Conservation (phyloP, 2,888 invertebrate species). For the Epiblema foenella region DNA sequence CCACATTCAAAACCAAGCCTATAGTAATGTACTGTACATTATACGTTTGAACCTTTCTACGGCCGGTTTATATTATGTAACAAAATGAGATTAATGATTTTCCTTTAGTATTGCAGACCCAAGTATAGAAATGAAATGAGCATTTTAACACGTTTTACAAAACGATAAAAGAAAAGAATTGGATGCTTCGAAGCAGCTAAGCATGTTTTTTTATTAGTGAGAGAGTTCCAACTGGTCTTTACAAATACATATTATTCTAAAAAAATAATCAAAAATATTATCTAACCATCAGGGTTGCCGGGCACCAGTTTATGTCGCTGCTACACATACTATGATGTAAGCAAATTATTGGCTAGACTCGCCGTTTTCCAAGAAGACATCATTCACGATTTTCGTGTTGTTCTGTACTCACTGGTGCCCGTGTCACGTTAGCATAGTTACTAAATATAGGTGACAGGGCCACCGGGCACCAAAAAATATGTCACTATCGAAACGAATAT, state of each 20-base stretch:
- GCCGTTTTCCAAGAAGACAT: not conserved
- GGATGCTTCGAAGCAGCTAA: slow-evolving; percentile 9
- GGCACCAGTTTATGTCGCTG: not conserved
- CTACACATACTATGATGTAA: not conserved
- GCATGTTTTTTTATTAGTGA: slow-evolving; percentile 10
- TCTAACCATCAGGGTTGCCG: not conserved
- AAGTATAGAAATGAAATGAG: slow-evolving; percentile 3
- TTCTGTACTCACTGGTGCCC: not conserved
- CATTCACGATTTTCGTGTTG: not conserved
- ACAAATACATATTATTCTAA: slow-evolving; percentile 17
- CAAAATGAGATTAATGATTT: not conserved
- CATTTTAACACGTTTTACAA: slow-evolving; percentile 17
- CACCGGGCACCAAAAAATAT: not conserved
- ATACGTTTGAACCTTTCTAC: not conserved
- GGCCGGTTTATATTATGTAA: not conserved
- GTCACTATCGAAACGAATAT: not conserved
- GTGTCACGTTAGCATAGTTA: not conserved
- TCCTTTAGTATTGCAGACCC: not conserved
- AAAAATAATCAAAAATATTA: slow-evolving; percentile 4
- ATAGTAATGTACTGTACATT: not conserved
- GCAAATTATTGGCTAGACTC: not conserved
- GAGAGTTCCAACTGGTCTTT: slow-evolving; percentile 14
- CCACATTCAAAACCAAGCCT: slow-evolving; percentile 2
- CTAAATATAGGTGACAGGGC: not conserved
- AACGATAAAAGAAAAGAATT: slow-evolving; percentile 7